Percentiles rank a stretch among this genome's conserved stretches.
These are phyloP conservation scores for Plectus sambesii DNA, from an alignment of 1,140 invertebrate genomes.

Conservation along the genomic window DNA sequence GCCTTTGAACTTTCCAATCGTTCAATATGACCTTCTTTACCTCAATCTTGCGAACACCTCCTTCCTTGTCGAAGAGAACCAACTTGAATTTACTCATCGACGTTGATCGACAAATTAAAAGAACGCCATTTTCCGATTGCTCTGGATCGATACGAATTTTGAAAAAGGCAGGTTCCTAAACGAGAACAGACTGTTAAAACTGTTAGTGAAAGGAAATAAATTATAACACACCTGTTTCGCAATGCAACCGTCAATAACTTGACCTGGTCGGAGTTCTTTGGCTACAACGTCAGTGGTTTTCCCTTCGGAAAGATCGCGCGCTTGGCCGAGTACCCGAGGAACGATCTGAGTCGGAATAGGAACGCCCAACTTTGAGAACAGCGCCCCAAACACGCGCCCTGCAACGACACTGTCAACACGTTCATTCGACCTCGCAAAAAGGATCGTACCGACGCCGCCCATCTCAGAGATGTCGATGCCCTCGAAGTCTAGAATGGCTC, in stretches of 20 bases:
- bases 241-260: slow-evolving; percentile 8
- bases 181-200: slow-evolving; percentile 21
- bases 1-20: too few relatives aligned
- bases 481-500: slow-evolving; percentile 36
- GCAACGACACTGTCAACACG: slow-evolving; percentile 15
- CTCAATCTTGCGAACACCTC: slow-evolving; percentile 40
- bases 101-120: slow-evolving; percentile 37
- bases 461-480: slow-evolving; percentile 42
- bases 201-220: too few relatives aligned
- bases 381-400: slow-evolving; percentile 43
- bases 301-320: slow-evolving; percentile 31
- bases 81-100: slow-evolving; percentile 44
- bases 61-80: slow-evolving; percentile 44
- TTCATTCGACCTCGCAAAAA: not conserved
- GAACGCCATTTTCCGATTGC: slow-evolving; percentile 29
- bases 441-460: slow-evolving; percentile 37
- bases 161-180: slow-evolving; percentile 43
- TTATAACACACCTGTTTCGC: too few relatives aligned
- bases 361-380: slow-evolving; percentile 43
- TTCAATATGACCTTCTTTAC: too few relatives aligned
- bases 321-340: slow-evolving; percentile 39
- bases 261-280: slow-evolving; percentile 24
- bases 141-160: slow-evolving; percentile 30
- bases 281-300: slow-evolving; percentile 11
- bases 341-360: slow-evolving; percentile 43